Conservation (phyloP, 2,113 vertebrate genomes). For the Antidorcas marsupialis region DNA sequence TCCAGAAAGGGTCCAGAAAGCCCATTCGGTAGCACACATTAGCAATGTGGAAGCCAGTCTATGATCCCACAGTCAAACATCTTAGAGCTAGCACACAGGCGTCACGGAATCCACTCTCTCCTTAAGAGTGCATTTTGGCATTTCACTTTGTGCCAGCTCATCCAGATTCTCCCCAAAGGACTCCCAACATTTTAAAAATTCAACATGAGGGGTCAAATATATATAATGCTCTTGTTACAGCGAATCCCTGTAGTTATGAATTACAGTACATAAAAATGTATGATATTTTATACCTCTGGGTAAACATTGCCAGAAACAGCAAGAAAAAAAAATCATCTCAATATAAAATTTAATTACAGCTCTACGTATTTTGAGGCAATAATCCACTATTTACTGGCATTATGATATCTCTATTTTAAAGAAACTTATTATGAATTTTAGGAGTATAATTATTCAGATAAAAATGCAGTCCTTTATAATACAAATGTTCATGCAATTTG, state of each 20-base stretch:
- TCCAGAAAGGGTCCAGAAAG: neutral
- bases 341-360: constrained; percentile 3
- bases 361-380: neutral
- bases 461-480: neutral
- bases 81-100: neutral
- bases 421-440: neutral
- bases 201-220: neutral
- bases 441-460: neutral
- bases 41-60: neutral
- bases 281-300: neutral
- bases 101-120: neutral
- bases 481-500: neutral
- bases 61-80: neutral
- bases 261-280: neutral
- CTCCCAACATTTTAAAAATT: neutral
- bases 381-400: constrained; percentile 10
- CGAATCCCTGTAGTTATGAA: neutral
- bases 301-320: constrained; percentile 8
- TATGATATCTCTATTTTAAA: constrained; percentile 5
- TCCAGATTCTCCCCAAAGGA: neutral
- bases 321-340: constrained; percentile 4
- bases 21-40: neutral
- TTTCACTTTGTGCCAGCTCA: neutral
- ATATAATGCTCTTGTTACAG: neutral
- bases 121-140: neutral